phyloP scores from a whole-genome alignment of 2,113 vertebrate species.

The Microcebus lehilahytsara region DNA sequence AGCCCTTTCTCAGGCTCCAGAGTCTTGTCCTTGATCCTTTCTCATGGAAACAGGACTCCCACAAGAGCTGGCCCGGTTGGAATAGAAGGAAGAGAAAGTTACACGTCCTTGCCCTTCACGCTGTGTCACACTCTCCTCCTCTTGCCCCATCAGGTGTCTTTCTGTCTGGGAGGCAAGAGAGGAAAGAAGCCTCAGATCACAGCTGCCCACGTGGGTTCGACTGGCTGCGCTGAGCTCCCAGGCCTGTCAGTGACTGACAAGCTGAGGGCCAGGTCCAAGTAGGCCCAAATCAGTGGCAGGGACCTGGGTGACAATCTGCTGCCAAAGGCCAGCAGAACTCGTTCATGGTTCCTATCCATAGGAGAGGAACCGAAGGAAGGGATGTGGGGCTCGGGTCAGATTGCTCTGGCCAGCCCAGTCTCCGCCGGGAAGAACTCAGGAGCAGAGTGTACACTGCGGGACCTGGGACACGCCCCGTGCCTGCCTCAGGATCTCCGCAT shows the following conservation, averaged over 20 bases:
- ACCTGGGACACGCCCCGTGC: not conserved
- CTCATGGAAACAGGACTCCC: not conserved
- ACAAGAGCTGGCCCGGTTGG: not conserved
- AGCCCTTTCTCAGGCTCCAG: not conserved
- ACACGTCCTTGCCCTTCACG: rapidly evolving
- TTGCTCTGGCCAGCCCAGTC: not conserved
- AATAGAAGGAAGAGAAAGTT: not conserved
- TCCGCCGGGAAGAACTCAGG: not conserved
- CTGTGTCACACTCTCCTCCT: rapidly evolving
- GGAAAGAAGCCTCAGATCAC: not conserved
- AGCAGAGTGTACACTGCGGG: rapidly evolving
- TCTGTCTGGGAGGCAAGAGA: not conserved
- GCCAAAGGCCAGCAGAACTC: not conserved
- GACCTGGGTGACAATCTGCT: rapidly evolving
- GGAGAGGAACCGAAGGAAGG: too few species aligned
- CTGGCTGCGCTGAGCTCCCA: not conserved
- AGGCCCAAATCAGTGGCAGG: not conserved
- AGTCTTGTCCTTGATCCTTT: not conserved
- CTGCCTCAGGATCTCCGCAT: not conserved
- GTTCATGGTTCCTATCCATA: not conserved
- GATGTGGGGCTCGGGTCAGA: not conserved
- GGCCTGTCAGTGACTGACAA: not conserved
- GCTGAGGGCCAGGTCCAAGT: not conserved
- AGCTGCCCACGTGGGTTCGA: rapidly evolving
- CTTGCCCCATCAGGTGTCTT: not conserved